These are phyloP conservation scores for Siniperca scherzeri DNA, from an alignment of 2,797 vertebrate genomes.

Conservation along the genomic window DNA sequence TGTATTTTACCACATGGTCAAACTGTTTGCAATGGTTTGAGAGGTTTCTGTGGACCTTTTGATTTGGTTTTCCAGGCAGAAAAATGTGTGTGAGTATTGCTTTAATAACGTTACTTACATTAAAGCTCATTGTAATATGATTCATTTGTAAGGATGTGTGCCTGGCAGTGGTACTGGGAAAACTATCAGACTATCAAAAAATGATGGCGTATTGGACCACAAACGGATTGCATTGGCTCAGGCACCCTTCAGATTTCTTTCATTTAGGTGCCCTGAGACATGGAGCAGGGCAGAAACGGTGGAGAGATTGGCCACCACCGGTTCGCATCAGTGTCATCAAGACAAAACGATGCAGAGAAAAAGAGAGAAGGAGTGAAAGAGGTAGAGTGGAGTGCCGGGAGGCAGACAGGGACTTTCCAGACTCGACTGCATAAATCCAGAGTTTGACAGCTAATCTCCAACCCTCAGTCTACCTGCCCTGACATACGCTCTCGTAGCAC, in stretches of 20 bases:
- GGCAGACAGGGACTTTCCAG: constrained; percentile 83
- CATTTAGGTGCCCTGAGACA: constrained; percentile 19
- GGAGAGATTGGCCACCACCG: constrained; percentile 37
- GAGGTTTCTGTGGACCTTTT: background rate
- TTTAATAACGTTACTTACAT: constrained; percentile 9
- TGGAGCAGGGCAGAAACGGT: background rate
- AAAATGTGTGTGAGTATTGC: too few relatives aligned
- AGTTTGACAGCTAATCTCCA: constrained; percentile 76
- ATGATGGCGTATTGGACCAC: constrained; percentile 1
- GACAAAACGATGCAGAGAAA: constrained; percentile 26
- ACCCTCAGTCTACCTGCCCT: constrained; percentile 68
- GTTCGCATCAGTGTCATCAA: constrained; percentile 44
- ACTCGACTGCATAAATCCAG: constrained; percentile 71
- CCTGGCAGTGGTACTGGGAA: background rate
- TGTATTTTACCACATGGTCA: background rate
- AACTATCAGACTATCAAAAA: background rate
- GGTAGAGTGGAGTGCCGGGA: constrained; percentile 41
- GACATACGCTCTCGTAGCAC: constrained; percentile 60
- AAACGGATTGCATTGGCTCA: constrained; percentile 24
- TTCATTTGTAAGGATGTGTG: background rate
- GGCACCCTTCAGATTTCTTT: constrained; percentile 33
- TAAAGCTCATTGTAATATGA: background rate
- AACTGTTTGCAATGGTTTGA: background rate
- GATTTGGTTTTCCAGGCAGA: too few relatives aligned
- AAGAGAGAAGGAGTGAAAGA: constrained; percentile 11